Conservation (phyloP, 2,113 vertebrate species). For the Rana temporaria region DNA sequence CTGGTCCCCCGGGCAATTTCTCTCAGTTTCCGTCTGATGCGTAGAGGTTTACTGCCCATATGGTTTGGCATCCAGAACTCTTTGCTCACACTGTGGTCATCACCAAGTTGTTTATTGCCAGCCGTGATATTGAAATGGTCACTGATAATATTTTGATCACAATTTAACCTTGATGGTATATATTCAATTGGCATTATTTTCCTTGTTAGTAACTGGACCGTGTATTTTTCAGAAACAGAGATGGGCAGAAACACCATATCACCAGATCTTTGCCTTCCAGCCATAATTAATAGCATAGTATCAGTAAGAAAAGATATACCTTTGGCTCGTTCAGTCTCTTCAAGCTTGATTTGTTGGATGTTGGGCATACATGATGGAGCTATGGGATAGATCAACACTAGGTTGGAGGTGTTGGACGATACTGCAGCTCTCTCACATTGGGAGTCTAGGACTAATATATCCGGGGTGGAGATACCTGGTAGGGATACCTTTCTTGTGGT, state of each 20-base stretch:
- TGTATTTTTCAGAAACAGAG: slow-evolving; percentile 87
- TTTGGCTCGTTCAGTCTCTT: slow-evolving; percentile 87
- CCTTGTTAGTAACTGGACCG: slow-evolving; percentile 77
- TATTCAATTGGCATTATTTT: slow-evolving; percentile 74
- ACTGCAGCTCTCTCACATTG: slow-evolving; percentile 81
- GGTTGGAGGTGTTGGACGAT: slow-evolving; percentile 87
- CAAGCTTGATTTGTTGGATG: slow-evolving; percentile 88
- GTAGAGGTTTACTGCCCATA: slow-evolving; percentile 68
- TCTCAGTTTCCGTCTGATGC: slow-evolving; percentile 75
- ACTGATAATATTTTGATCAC: slow-evolving; percentile 48
- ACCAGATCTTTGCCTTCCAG: slow-evolving; percentile 84
- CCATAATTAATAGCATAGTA: slow-evolving; percentile 84
- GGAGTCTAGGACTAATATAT: slow-evolving; percentile 87
- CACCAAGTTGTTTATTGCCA: slow-evolving; percentile 64
- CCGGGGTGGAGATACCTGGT: slow-evolving; percentile 91
- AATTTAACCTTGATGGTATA: slow-evolving; percentile 43
- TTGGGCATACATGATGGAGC: slow-evolving; percentile 82
- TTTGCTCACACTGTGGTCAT: slow-evolving; percentile 66
- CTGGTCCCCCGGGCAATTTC: slow-evolving; percentile 78
- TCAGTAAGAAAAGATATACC: slow-evolving; percentile 89
- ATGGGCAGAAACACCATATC: slow-evolving; percentile 88
- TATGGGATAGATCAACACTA: slow-evolving; percentile 88
- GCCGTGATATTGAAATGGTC: slow-evolving; percentile 59
- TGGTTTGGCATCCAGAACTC: slow-evolving; percentile 79
- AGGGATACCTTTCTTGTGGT: slow-evolving; percentile 86